Evolutionary conservation across 2,113 vertebrate genomes (phyloP).

Genomic region (Corynorhinus townsendii): DNA sequence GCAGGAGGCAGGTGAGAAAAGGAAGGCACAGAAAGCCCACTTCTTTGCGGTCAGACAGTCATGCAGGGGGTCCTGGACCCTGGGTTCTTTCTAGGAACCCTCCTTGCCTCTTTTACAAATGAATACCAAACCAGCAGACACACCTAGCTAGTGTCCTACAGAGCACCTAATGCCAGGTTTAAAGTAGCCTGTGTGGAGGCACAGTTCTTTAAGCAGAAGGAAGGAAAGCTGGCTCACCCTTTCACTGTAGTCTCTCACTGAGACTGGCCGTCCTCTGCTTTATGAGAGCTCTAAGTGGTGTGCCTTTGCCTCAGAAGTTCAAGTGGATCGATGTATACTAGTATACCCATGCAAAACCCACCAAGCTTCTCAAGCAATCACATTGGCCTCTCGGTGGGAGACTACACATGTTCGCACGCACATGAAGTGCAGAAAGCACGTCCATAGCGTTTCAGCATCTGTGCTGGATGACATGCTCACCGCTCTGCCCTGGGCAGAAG

Average conservation of each 20-base stretch:
- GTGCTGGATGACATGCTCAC: neutral
- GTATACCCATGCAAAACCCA: neutral
- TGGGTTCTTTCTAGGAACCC: neutral
- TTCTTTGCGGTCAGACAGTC: neutral
- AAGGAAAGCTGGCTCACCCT: neutral
- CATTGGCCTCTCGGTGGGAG: neutral
- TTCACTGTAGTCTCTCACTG: neutral
- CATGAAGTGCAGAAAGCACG: neutral
- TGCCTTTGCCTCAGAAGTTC: neutral
- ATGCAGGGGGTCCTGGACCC: too few species aligned
- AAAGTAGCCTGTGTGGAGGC: neutral
- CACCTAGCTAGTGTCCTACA: neutral
- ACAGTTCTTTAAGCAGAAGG: neutral
- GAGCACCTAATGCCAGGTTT: neutral
- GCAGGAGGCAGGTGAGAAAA: neutral
- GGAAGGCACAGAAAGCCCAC: neutral
- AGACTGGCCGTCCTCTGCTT: neutral
- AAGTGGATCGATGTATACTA: neutral
- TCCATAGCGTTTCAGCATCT: neutral
- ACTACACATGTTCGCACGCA: neutral
- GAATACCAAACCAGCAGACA: neutral
- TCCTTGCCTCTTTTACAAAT: neutral
- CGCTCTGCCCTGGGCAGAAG: neutral
- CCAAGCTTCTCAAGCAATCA: neutral
- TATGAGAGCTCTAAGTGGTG: neutral